Evolutionary conservation across 2,888 invertebrate species (phyloP).

Genomic region (Lithodes maja): DNA sequence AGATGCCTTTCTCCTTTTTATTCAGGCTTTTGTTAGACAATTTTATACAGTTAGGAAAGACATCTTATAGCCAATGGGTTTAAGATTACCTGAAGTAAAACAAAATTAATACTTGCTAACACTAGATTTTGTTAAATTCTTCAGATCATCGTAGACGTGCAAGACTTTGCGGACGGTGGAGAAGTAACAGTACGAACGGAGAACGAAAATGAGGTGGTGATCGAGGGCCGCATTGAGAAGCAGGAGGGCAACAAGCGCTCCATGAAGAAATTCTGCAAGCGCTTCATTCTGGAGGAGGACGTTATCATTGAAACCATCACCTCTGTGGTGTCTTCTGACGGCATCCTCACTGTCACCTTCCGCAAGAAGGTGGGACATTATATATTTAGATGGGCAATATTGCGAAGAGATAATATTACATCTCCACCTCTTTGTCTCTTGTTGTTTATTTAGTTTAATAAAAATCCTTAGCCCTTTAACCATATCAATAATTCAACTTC

Average conservation of each 20-base stretch:
- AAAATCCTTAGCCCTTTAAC: no score
- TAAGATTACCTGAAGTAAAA: not conserved
- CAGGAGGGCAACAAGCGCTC: slow-evolving; percentile 42
- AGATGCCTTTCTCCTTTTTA: no score
- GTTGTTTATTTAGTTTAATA: no score
- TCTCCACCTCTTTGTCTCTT: no score
- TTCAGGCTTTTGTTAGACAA: no score
- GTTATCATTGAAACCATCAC: slow-evolving; percentile 21
- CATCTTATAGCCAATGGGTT: no score
- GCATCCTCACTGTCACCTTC: slow-evolving; percentile 41
- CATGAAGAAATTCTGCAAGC: slow-evolving; percentile 41
- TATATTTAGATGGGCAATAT: not conserved
- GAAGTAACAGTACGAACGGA: slow-evolving; percentile 41
- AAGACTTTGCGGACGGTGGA: slow-evolving; percentile 52
- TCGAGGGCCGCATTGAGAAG: slow-evolving; percentile 52
- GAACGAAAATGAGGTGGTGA: slow-evolving; percentile 28
- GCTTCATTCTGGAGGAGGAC: slow-evolving; percentile 38
- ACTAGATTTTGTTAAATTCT: not conserved
- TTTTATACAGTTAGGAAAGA: no score
- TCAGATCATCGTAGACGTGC: slow-evolving; percentile 54
- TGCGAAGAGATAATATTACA: no score
- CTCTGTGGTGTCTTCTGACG: slow-evolving; percentile 40
- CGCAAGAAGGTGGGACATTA: slow-evolving; percentile 33
- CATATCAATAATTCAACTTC: no score
- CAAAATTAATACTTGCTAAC: not conserved